Conservation (phyloP, 92 coral and sea anemone genomes). For the Palythoa grandis region DNA sequence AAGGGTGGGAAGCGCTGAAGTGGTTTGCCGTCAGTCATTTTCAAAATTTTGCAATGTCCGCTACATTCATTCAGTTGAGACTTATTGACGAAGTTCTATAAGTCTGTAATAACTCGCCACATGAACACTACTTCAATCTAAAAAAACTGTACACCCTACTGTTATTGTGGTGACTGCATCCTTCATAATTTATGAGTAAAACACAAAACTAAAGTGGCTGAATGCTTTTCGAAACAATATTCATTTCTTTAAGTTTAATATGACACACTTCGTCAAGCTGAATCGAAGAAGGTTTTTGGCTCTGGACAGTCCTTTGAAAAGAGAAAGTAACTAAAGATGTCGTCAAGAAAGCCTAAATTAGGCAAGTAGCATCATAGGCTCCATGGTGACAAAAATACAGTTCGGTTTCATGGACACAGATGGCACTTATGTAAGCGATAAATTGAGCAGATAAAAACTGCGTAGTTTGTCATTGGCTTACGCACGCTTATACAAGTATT, state of each 20-base stretch:
- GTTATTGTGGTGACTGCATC: conserved; percentile 15
- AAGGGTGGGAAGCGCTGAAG: conserved; percentile 31
- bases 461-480: conserved; percentile 32
- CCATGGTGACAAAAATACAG: conserved; percentile 25
- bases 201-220: conserved; percentile 32
- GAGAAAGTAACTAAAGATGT: background rate
- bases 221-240: conserved; percentile 42
- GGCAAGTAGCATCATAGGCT: background rate
- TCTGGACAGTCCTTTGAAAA: background rate
- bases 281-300: background rate
- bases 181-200: conserved; percentile 45
- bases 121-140: conserved; percentile 21
- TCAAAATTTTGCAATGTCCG: conserved; percentile 16
- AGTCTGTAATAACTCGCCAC: conserved; percentile 10
- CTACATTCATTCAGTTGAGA: background rate
- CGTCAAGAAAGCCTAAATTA: conserved; percentile 22
- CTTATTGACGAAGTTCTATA: conserved; percentile 24
- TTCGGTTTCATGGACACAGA: conserved; percentile 3
- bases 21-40: conserved; percentile 13
- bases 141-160: conserved; percentile 37
- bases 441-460: conserved; percentile 23
- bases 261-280: background rate
- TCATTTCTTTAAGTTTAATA: background rate
- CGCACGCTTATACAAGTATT: conserved; percentile 15
- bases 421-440: conserved; percentile 33